Evolutionary conservation across 2,888 invertebrate genomes (phyloP), one percentile per base, ranked within the genome.

Genomic region (Gastracanthus pulcherrimus): DNA sequence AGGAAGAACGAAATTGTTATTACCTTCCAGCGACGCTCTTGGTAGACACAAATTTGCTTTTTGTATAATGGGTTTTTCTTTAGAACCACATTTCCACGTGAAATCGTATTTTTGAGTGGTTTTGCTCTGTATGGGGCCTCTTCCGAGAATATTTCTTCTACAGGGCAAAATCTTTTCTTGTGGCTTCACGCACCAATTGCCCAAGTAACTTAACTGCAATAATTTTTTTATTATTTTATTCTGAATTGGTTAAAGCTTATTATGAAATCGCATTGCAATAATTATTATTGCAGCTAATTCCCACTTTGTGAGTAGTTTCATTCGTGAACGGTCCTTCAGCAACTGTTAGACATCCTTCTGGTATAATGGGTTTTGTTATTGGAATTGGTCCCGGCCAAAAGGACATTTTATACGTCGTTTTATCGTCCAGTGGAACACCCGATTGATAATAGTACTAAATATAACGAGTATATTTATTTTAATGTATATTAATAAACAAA

Each of bases 81-180:
- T 81, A 7, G 48, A 23, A 1, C 81, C 55, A 55, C 58, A 84
- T 82, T 90, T 91, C 91, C 91, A 91, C 2, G 86, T 94, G 87
- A 93, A 96, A 92, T 96, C 96, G 88, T 95, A 95, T 48, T 95
- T 95, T 84, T 95, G 94, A 0, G 96, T 96, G 4, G 96, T 96
- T 80, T 95, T 91, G 83, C 94, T 94, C 90, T 95, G 95, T 93
- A 96, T 94, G 13, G 95, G 95, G n/a, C 93, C 93, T 84, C 93
- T 94, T 76, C 89, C 90, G 3, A 90, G 83, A 85, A 86, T 86
- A 71, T 88, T 85, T 74, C 88, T 87, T 3, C 75, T 74, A 58
- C 87, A 88, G 9, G 91, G 89, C 9, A 80, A 83, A 19, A 89
- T 88, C 16, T 84, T 82, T 13, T 78, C 34, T 45, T 89, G 88